Conservation (phyloP, 2,888 invertebrate species). For the Nysson spinosus region DNA sequence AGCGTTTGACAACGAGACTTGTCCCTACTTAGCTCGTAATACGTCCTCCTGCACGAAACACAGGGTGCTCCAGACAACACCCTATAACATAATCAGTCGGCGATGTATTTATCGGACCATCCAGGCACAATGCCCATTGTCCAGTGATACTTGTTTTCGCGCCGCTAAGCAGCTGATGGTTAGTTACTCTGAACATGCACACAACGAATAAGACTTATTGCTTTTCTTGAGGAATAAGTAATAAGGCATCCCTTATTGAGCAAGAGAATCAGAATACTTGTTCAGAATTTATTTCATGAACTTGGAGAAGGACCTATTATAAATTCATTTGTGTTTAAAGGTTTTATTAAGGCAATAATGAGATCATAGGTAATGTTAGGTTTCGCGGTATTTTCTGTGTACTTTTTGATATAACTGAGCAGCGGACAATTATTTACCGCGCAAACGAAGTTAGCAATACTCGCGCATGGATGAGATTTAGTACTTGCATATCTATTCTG, state of each 20-base stretch:
- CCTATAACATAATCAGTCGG: constrained; percentile 68
- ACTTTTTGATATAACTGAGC: neutral
- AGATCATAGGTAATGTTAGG: too few relatives aligned
- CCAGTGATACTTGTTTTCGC: constrained; percentile 53
- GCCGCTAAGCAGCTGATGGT: constrained; percentile 32
- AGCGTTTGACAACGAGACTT: constrained; percentile 39
- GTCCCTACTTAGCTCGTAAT: constrained; percentile 63
- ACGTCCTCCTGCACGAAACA: constrained; percentile 50
- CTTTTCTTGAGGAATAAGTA: constrained; percentile 2
- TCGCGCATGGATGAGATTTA: constrained; percentile 33
- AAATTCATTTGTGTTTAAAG: too few relatives aligned
- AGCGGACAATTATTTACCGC: constrained; percentile 3
- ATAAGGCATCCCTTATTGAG: neutral
- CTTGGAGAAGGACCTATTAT: too few relatives aligned
- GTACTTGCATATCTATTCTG: constrained; percentile 21
- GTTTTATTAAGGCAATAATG: too few relatives aligned
- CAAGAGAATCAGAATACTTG: neutral
- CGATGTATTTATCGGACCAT: constrained; percentile 64
- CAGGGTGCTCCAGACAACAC: constrained; percentile 45
- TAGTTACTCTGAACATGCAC: constrained; percentile 29
- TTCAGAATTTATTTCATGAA: too few relatives aligned
- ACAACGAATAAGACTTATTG: constrained; percentile 13
- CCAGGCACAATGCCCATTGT: constrained; percentile 67
- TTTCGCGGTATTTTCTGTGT: too few relatives aligned
- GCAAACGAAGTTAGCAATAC: constrained; percentile 33